phyloP scores from a whole-genome alignment of 2,113 vertebrate genomes.

The Nematolebias whitei region DNA sequence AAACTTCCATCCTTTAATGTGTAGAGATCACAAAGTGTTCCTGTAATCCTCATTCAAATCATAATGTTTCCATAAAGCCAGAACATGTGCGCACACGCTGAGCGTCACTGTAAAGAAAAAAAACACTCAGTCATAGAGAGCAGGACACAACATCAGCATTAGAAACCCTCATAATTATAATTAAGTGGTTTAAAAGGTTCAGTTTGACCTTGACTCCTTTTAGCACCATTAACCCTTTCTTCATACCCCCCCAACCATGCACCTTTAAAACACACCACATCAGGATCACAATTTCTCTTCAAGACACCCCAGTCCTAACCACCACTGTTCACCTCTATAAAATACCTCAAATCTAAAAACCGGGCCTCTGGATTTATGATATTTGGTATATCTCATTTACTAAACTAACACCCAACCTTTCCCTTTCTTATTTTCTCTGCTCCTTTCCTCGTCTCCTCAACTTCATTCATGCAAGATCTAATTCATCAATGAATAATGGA shows the following conservation, averaged over 20 bases:
- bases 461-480: constrained; percentile 76
- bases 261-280: constrained; percentile 12
- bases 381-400: constrained; percentile 20
- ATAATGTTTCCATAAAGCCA: constrained; percentile 1
- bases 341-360: constrained; percentile 41
- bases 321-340: constrained; percentile 9
- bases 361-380: constrained; percentile 18
- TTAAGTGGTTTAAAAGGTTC: constrained; percentile 19
- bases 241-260: constrained; percentile 23
- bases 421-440: constrained; percentile 37
- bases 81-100: constrained; percentile 14
- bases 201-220: constrained; percentile 43
- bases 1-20: constrained; percentile 16
- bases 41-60: background rate
- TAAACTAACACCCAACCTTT: constrained; percentile 9
- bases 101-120: background rate
- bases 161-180: constrained; percentile 19
- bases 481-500: constrained; percentile 84
- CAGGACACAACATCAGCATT: constrained; percentile 22
- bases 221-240: constrained; percentile 47
- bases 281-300: background rate
- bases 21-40: background rate
- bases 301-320: background rate
- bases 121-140: constrained; percentile 15
- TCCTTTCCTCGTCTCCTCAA: constrained; percentile 31